Conservation (phyloP, 2,797 vertebrate species). For the Gephyroberyx darwinii region DNA sequence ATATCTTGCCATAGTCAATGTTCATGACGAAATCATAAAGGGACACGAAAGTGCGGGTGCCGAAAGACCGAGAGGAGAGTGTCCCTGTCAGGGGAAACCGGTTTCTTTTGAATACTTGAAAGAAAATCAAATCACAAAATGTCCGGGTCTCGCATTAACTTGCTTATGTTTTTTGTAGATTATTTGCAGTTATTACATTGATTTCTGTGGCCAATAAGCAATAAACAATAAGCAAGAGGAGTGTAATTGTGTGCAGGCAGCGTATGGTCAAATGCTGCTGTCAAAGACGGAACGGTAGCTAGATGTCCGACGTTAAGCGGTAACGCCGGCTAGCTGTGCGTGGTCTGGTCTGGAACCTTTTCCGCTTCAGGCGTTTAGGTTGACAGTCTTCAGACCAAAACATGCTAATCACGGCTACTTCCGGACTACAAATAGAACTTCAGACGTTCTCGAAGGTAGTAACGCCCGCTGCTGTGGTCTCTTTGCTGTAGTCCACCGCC, state of each 20-base stretch:
- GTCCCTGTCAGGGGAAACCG: too few relatives aligned
- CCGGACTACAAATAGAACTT: conserved; percentile 59
- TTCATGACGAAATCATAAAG: conserved; percentile 45
- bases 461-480: background rate
- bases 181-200: too few relatives aligned
- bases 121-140: too few relatives aligned
- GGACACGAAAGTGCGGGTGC: conserved; percentile 20
- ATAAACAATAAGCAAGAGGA: too few relatives aligned
- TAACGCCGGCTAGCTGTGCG: too few relatives aligned
- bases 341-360: background rate
- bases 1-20: background rate
- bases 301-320: background rate
- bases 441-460: background rate
- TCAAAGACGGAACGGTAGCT: background rate
- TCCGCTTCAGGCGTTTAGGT: too few relatives aligned
- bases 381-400: too few relatives aligned
- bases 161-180: too few relatives aligned
- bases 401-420: conserved; percentile 3
- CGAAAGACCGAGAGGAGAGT: too few relatives aligned
- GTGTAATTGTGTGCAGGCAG: background rate
- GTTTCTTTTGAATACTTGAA: too few relatives aligned
- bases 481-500: background rate
- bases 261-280: background rate
- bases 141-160: too few relatives aligned
- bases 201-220: too few relatives aligned